phyloP scores from a whole-genome alignment of 2,113 vertebrate species.

The Melanerpes aurifrons region DNA sequence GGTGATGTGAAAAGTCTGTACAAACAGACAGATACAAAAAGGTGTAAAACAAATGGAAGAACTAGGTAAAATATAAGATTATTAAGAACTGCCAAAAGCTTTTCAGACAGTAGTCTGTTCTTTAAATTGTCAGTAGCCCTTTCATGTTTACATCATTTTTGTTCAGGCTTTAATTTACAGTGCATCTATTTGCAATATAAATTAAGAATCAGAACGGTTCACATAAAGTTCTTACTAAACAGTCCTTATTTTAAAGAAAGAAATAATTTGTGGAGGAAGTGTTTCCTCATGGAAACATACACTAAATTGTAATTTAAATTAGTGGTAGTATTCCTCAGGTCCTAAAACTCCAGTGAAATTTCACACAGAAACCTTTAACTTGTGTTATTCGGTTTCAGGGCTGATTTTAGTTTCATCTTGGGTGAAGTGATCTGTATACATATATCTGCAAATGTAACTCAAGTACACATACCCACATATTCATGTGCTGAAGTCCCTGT shows the following conservation, averaged over 20 bases:
- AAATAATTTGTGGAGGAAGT: background rate
- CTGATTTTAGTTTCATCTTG: background rate
- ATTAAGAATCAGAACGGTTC: background rate
- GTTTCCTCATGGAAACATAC: no score
- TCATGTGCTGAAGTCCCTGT: background rate
- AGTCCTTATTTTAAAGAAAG: background rate
- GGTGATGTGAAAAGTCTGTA: background rate
- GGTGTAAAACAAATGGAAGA: background rate
- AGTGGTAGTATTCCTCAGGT: background rate
- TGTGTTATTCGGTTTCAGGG: background rate
- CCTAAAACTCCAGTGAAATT: constrained; percentile 3
- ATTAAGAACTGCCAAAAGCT: background rate
- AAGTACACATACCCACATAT: background rate
- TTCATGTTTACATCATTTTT: background rate
- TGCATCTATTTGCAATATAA: background rate
- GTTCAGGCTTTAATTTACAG: background rate
- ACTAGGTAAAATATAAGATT: background rate
- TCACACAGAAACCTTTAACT: background rate
- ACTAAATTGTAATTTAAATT: constrained; percentile 1
- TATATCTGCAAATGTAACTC: background rate
- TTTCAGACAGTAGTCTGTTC: background rate
- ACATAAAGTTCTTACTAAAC: background rate
- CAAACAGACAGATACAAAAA: background rate
- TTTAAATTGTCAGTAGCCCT: background rate
- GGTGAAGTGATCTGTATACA: background rate